These are phyloP conservation scores for Pitangus sulphuratus DNA, from an alignment of 2,797 vertebrate genomes.

Conservation along the genomic window DNA sequence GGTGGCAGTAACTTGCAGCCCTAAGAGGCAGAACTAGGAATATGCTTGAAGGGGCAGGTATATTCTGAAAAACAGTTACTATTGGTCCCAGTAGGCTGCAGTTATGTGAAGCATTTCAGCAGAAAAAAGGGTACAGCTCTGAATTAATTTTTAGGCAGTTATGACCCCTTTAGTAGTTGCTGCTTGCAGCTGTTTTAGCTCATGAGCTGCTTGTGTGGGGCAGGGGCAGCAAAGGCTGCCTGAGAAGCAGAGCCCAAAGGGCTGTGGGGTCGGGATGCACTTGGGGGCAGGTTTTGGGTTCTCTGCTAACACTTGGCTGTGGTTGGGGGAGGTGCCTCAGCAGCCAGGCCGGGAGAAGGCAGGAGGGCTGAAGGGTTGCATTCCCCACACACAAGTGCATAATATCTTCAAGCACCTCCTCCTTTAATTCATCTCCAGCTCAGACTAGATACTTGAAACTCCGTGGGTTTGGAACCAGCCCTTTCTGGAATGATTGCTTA, in stretches of 20 bases:
- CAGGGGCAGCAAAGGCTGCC: neutral
- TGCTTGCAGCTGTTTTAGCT: neutral
- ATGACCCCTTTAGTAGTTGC: rapidly evolving
- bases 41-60: rapidly evolving
- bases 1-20: neutral
- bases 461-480: neutral
- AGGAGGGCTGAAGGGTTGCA: rapidly evolving
- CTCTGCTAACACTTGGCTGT: rapidly evolving
- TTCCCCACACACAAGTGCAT: rapidly evolving
- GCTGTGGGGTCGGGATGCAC: rapidly evolving
- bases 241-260: rapidly evolving
- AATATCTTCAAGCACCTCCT: neutral
- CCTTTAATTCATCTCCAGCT: rapidly evolving
- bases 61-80: neutral
- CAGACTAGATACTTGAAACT: neutral
- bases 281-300: rapidly evolving
- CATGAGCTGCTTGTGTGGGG: too few relatives aligned
- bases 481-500: neutral
- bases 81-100: neutral
- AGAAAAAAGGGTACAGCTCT: rapidly evolving
- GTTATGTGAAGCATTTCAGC: neutral
- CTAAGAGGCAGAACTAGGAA: rapidly evolving
- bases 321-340: neutral
- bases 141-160: rapidly evolving
- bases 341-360: neutral